Evolutionary conservation across 1,140 invertebrate species (phyloP).

Genomic region (Ips nitidus): DNA sequence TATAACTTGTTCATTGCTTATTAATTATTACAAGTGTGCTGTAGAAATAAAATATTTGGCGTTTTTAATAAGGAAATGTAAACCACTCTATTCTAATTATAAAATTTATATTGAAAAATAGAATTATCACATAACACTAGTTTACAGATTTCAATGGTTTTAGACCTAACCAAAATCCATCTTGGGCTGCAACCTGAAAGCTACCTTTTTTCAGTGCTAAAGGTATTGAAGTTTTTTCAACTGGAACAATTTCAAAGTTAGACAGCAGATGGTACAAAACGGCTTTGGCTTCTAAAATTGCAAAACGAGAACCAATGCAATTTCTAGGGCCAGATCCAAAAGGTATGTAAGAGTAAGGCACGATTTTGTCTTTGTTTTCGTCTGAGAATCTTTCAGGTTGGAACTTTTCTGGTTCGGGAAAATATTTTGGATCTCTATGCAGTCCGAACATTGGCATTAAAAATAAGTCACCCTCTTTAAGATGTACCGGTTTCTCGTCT

Average conservation of each 20-base stretch:
- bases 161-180: too few relatives aligned
- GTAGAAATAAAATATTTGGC: too few relatives aligned
- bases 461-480: slow-evolving; percentile 19
- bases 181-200: too few relatives aligned
- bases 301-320: slow-evolving; percentile 47
- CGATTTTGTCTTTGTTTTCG: slow-evolving; percentile 48
- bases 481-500: slow-evolving; percentile 21
- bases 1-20: too few relatives aligned
- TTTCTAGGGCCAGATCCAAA: slow-evolving; percentile 59
- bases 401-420: slow-evolving; percentile 54
- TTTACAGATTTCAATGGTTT: too few relatives aligned
- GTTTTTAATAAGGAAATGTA: too few relatives aligned
- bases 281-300: slow-evolving; percentile 40
- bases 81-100: too few relatives aligned
- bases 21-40: too few relatives aligned
- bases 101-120: too few relatives aligned
- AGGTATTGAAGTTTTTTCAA: slow-evolving; percentile 41
- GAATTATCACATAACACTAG: too few relatives aligned
- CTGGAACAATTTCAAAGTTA: slow-evolving; percentile 40
- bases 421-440: slow-evolving; percentile 55
- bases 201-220: too few relatives aligned
- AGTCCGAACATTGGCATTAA: slow-evolving; percentile 59
- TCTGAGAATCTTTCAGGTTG: slow-evolving; percentile 54
- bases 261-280: slow-evolving; percentile 44
- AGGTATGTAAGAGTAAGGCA: slow-evolving; percentile 54